Conservation (phyloP, 2,113 vertebrate genomes). For the Spermophilus dauricus region DNA sequence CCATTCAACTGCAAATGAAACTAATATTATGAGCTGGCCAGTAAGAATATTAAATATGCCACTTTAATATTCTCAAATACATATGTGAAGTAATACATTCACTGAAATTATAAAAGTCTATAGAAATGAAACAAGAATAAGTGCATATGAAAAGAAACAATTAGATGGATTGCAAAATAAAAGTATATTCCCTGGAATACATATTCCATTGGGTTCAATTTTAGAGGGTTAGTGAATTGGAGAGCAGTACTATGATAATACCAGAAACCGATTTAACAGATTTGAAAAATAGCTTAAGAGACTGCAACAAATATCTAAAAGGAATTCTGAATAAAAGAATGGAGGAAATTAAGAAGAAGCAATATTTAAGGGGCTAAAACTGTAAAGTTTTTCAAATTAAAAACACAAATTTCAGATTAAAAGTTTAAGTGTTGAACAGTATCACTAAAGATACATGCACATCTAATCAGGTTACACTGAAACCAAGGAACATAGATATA, state of each 20-base stretch:
- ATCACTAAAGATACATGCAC: not conserved
- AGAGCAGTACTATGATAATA: not conserved
- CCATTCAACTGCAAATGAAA: not conserved
- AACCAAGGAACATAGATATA: not conserved
- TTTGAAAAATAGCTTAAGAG: not conserved
- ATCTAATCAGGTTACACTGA: not conserved
- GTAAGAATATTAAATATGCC: no score
- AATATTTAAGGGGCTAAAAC: not conserved
- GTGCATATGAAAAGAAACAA: not conserved
- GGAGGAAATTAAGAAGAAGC: not conserved
- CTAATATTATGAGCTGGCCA: not conserved
- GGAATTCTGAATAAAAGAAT: not conserved
- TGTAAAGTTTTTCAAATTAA: not conserved
- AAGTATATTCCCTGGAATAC: not conserved
- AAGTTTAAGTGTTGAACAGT: not conserved
- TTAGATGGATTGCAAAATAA: not conserved
- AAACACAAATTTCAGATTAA: not conserved
- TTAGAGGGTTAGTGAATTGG: not conserved
- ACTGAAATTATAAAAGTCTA: not conserved
- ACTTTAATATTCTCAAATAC: not conserved
- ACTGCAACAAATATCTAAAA: not conserved
- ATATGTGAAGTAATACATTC: not conserved
- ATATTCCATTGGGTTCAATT: not conserved
- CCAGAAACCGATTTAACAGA: not conserved
- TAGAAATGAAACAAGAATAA: constrained; percentile 6